Evolutionary conservation across 2,888 invertebrate species (phyloP).

Genomic region (Ennomos quercinarius): DNA sequence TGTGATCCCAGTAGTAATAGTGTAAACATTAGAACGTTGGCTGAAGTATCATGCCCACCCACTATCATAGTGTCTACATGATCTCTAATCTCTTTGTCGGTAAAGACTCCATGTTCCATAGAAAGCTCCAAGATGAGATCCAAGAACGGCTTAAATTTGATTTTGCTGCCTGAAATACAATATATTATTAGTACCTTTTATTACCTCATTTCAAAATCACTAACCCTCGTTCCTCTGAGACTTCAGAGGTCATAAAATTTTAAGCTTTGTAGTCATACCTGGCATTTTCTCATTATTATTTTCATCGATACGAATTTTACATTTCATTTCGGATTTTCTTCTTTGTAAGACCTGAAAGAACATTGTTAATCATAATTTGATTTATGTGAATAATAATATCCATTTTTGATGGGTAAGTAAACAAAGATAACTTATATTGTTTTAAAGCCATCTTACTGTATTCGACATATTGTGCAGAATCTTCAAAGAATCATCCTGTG

Average conservation of each 20-base stretch:
- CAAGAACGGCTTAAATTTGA: constrained; percentile 81
- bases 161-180: constrained; percentile 49
- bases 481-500: constrained; percentile 62
- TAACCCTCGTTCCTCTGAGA: too few species aligned
- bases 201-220: too few species aligned
- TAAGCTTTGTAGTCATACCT: constrained; percentile 36
- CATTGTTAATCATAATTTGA: background rate
- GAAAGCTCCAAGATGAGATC: constrained; percentile 81
- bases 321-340: constrained; percentile 58
- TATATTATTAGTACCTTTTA: background rate
- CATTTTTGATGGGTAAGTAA: too few species aligned
- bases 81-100: constrained; percentile 80
- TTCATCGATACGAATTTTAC: constrained; percentile 44
- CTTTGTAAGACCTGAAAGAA: constrained; percentile 57
- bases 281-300: constrained; percentile 45
- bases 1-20: constrained; percentile 71
- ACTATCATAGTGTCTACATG: constrained; percentile 86
- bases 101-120: constrained; percentile 69
- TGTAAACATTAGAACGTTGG: constrained; percentile 72
- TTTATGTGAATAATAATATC: background rate
- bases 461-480: constrained; percentile 67
- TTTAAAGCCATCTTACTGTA: constrained; percentile 49
- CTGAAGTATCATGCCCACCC: constrained; percentile 82
- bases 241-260: too few species aligned
- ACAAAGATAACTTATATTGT: background rate